Conservation (phyloP, 1,140 invertebrate genomes). For the Macrostomum lignano region DNA sequence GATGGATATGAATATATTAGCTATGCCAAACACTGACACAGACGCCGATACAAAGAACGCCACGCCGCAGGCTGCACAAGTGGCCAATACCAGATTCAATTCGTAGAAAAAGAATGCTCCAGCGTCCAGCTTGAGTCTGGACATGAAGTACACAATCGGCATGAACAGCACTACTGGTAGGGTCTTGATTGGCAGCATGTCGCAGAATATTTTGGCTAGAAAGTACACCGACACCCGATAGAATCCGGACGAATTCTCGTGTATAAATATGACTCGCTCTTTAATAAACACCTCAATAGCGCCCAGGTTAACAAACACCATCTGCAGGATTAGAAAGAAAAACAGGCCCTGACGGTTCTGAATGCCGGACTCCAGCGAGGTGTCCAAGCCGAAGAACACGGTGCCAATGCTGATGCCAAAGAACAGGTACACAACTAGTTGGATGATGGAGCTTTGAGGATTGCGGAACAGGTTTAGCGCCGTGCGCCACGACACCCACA, state of each 20-base stretch:
- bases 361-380: constrained; percentile 12
- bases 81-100: constrained; percentile 1
- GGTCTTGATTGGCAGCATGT: constrained; percentile 7
- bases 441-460: constrained; percentile 15
- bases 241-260: constrained; percentile 8
- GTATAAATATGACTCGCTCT: constrained; percentile 4
- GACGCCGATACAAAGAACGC: constrained; percentile 6
- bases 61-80: constrained; percentile 2
- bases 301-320: constrained; percentile 5
- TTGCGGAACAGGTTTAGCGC: constrained; percentile 16
- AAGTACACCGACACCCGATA: constrained; percentile 7
- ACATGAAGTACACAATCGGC: constrained; percentile 8
- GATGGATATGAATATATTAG: constrained; percentile 4
- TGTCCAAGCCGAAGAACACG: constrained; percentile 17
- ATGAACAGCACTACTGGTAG: constrained; percentile 6
- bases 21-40: constrained; percentile 7
- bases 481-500: constrained; percentile 11
- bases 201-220: constrained; percentile 8
- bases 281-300: constrained; percentile 6
- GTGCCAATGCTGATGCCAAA: constrained; percentile 19
- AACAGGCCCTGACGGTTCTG: constrained; percentile 12
- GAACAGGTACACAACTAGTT: constrained; percentile 15
- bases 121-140: constrained; percentile 1
- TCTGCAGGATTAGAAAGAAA: constrained; percentile 5
- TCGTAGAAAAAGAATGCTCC: constrained; percentile 6